These are phyloP conservation scores for Sceloporus undulatus DNA, from an alignment of 2,113 vertebrate species.

Conservation along the genomic window DNA sequence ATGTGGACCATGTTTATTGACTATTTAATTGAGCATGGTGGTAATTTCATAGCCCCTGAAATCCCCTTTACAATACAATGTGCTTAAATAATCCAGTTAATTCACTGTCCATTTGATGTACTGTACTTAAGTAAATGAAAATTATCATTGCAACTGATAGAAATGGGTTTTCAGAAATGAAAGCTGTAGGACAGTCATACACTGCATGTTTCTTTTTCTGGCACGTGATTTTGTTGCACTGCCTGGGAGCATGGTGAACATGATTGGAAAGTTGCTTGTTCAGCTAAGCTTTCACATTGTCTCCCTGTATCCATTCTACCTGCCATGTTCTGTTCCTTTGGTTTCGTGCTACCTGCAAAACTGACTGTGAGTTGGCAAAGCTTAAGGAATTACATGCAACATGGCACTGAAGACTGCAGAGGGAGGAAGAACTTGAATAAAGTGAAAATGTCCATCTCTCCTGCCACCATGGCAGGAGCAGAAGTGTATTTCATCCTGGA, in stretches of 20 bases:
- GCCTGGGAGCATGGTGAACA: no score
- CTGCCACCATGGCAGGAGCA: neutral
- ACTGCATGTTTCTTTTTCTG: neutral
- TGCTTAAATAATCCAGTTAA: conserved; percentile 52
- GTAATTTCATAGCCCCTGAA: conserved; percentile 50
- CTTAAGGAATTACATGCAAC: neutral
- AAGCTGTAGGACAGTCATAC: conserved; percentile 10
- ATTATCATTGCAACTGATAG: conserved; percentile 18
- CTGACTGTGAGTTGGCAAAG: neutral
- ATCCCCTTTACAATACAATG: conserved; percentile 50
- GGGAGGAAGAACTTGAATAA: neutral
- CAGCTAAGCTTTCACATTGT: neutral
- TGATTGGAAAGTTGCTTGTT: neutral
- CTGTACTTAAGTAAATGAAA: conserved; percentile 39
- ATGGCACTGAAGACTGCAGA: neutral
- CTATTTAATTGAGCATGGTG: conserved; percentile 44
- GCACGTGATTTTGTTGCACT: neutral
- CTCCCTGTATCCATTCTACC: neutral
- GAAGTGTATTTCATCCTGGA: neutral
- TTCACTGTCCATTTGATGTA: conserved; percentile 34
- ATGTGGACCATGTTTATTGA: conserved; percentile 49
- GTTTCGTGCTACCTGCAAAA: neutral
- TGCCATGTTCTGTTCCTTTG: no score
- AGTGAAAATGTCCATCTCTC: neutral
- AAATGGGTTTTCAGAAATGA: conserved; percentile 43